These are phyloP conservation scores for Polymixis flavicincta DNA, from an alignment of 2,888 invertebrate species.

Conservation along the genomic window DNA sequence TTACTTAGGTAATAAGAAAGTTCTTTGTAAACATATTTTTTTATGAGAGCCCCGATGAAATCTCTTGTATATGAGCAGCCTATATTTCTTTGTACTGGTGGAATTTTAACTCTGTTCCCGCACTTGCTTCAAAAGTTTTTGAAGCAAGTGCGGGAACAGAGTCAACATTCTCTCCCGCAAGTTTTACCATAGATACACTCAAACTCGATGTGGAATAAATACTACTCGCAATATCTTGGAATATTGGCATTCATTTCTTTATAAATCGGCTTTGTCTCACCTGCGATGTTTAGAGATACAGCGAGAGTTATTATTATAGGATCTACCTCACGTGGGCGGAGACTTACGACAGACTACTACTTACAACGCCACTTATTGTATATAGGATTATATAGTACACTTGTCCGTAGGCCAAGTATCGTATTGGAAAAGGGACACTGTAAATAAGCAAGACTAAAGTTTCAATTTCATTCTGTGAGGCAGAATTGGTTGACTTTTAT, in stretches of 20 bases:
- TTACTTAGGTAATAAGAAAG: background rate
- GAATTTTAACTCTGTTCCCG: background rate
- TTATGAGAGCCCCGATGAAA: background rate
- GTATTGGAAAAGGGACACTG: constrained; percentile 30
- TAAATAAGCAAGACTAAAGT: constrained; percentile 13
- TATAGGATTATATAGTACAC: constrained; percentile 20
- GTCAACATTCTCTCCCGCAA: constrained; percentile 2
- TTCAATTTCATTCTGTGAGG: constrained; percentile 25
- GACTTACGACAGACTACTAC: constrained; percentile 63
- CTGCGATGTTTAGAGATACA: constrained; percentile 57
- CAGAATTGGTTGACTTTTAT: constrained; percentile 27
- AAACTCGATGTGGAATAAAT: constrained; percentile 7
- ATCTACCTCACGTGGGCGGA: constrained; percentile 56
- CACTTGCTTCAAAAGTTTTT: background rate
- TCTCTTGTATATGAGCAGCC: background rate
- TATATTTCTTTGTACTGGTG: background rate
- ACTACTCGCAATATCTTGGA: constrained; percentile 39
- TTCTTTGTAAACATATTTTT: accelerated
- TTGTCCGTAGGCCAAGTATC: constrained; percentile 43
- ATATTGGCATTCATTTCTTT: constrained; percentile 35
- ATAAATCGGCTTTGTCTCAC: constrained; percentile 50
- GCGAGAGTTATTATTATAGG: constrained; percentile 52
- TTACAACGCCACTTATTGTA: constrained; percentile 24
- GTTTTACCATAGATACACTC: background rate
- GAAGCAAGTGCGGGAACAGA: too few relatives aligned